These are phyloP conservation scores for Rhimphoctona megacephalus DNA, from an alignment of 2,888 invertebrate genomes.

Conservation along the genomic window DNA sequence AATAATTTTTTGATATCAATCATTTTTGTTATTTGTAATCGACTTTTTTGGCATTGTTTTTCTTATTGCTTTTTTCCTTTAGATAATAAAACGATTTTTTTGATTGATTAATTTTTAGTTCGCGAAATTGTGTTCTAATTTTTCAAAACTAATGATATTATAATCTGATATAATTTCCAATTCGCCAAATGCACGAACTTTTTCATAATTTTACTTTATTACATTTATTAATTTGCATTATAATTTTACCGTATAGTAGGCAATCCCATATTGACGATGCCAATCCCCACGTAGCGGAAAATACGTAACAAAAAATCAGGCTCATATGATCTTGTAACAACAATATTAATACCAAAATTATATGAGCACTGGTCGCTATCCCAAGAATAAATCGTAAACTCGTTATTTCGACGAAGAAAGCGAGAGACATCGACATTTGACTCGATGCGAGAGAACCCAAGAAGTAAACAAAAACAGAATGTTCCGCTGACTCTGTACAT, in stretches of 20 bases:
- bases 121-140: too few species aligned
- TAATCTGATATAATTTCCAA: too few species aligned
- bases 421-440: conserved; percentile 61
- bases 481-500: conserved; percentile 50
- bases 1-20: too few species aligned
- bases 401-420: conserved; percentile 56
- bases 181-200: background rate
- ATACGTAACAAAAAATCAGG: conserved; percentile 55
- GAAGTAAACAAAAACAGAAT: conserved; percentile 59
- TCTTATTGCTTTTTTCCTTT: background rate
- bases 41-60: background rate
- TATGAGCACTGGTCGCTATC: conserved; percentile 40
- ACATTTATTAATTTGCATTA: background rate
- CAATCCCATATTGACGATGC: conserved; percentile 66
- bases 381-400: conserved; percentile 54
- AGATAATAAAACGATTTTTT: background rate
- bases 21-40: too few species aligned
- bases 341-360: conserved; percentile 55
- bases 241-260: conserved; percentile 59
- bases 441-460: conserved; percentile 57
- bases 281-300: conserved; percentile 62
- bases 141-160: too few species aligned
- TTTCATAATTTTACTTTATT: background rate
- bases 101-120: background rate
- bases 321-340: conserved; percentile 40